These are phyloP conservation scores for Corvus cornix DNA, from an alignment of 2,113 vertebrate genomes.

Conservation along the genomic window DNA sequence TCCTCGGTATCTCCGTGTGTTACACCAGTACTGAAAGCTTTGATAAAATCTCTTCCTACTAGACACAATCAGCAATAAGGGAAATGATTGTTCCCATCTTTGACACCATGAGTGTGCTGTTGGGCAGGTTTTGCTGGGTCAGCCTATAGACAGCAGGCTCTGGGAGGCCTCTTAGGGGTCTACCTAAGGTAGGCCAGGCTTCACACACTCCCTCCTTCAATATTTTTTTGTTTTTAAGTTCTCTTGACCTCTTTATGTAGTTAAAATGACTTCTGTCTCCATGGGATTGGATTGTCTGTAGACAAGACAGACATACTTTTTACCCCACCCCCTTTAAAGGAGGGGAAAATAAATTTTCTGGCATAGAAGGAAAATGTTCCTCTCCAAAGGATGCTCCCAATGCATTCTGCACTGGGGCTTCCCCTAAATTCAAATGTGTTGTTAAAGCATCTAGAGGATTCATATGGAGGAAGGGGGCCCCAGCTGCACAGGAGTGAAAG, in stretches of 20 bases:
- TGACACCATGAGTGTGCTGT: background rate
- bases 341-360: background rate
- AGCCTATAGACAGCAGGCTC: background rate
- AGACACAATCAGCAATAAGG: background rate
- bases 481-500: background rate
- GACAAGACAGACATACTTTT: background rate
- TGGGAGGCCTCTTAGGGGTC: background rate
- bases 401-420: background rate
- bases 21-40: background rate
- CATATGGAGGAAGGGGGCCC: background rate
- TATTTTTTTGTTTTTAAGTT: background rate
- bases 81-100: background rate
- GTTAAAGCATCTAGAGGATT: background rate
- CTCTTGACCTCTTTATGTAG: background rate
- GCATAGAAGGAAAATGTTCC: background rate
- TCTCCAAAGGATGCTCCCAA: background rate
- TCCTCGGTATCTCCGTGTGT: accelerated
- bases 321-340: background rate
- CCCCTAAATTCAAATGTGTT: background rate
- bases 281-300: background rate
- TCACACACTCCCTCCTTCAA: background rate
- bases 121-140: background rate
- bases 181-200: background rate
- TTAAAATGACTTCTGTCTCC: background rate
- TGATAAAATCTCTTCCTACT: background rate